phyloP scores from a whole-genome alignment of 2,113 vertebrate genomes.

The Spermophilus dauricus region DNA sequence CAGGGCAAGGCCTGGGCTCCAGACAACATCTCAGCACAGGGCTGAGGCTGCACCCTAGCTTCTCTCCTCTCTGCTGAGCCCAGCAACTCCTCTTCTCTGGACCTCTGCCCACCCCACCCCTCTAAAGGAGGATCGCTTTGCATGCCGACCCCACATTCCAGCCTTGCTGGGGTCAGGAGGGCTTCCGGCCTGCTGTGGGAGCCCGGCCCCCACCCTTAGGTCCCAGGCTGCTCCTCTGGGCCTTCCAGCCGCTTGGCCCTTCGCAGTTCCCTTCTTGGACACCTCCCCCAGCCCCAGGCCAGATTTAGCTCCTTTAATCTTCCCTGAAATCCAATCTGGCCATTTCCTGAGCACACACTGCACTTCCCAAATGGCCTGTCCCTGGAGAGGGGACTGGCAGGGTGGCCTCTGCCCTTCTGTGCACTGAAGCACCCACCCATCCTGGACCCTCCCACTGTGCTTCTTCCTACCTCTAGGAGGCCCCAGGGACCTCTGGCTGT shows the following conservation, averaged over 20 bases:
- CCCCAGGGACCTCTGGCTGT: background rate
- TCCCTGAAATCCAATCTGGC: constrained; percentile 75
- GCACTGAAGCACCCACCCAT: background rate
- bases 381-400: background rate
- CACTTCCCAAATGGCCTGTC: constrained; percentile 71
- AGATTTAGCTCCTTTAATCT: constrained; percentile 84
- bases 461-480: background rate
- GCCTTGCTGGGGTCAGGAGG: constrained; percentile 59
- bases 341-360: constrained; percentile 75
- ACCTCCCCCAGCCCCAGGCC: constrained; percentile 72
- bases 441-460: background rate
- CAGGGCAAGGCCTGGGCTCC: background rate
- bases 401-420: background rate
- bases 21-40: background rate
- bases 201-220: constrained; percentile 52
- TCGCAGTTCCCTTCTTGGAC: background rate
- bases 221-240: background rate
- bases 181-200: constrained; percentile 63
- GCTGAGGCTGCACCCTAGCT: background rate
- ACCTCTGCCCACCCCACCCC: background rate
- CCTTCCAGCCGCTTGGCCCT: background rate
- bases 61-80: background rate
- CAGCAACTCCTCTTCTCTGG: background rate
- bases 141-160: constrained; percentile 68
- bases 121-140: background rate